Evolutionary conservation across 2,113 vertebrate genomes (phyloP).

Genomic region (Corythaeola cristata): DNA sequence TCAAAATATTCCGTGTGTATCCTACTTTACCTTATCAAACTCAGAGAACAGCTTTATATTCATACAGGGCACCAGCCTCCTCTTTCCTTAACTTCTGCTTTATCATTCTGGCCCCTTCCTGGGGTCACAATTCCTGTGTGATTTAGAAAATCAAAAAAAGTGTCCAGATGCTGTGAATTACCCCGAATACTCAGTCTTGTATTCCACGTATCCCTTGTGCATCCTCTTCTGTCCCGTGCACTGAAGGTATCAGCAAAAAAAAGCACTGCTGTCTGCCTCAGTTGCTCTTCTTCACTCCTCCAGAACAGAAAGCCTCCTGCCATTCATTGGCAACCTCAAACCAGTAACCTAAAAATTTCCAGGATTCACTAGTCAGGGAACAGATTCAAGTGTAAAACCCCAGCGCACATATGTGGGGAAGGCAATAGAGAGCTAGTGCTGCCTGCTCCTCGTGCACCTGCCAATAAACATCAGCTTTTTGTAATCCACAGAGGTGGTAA

Average conservation of each 20-base stretch:
- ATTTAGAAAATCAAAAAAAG: neutral
- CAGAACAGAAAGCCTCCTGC: neutral
- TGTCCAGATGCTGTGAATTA: neutral
- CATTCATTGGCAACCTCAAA: neutral
- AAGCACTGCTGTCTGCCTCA: neutral
- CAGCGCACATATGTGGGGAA: accelerated
- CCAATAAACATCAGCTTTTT: neutral
- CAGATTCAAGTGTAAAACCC: neutral
- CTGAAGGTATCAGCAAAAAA: neutral
- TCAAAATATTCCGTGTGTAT: neutral
- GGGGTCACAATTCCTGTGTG: neutral
- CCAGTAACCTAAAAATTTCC: neutral
- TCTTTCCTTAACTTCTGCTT: neutral
- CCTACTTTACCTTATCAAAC: neutral
- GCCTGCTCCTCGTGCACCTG: neutral
- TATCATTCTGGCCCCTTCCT: neutral
- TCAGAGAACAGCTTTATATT: neutral
- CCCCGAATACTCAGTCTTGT: neutral
- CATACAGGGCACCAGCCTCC: neutral
- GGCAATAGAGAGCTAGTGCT: neutral
- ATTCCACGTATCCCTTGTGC: neutral
- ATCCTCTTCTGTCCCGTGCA: neutral
- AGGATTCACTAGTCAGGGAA: neutral
- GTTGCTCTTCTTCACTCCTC: neutral
- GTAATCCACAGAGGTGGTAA: neutral